Evolutionary conservation across 1,140 invertebrate genomes (phyloP).

Genomic region (Aricia agestis): DNA sequence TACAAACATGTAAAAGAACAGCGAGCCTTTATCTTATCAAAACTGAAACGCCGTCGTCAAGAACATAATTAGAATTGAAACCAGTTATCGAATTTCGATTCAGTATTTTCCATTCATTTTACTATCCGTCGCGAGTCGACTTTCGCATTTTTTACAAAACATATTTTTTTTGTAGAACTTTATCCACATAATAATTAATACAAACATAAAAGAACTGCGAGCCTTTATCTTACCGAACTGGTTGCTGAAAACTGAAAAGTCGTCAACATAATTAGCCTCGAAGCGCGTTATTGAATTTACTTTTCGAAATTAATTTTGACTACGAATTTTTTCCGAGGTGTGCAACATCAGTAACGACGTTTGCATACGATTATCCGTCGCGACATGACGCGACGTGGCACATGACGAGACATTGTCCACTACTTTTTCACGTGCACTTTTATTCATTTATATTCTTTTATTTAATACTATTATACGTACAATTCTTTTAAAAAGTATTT

Average conservation of each 20-base stretch:
- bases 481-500: no score
- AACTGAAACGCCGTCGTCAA: no score
- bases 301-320: slow-evolving; percentile 14
- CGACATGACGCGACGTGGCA: neutral
- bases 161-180: no score
- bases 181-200: no score
- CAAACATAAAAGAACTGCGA: no score
- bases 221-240: neutral
- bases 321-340: neutral
- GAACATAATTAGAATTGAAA: no score
- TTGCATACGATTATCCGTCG: neutral
- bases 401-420: slow-evolving; percentile 6
- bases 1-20: no score
- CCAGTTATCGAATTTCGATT: no score
- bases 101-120: no score
- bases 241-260: neutral
- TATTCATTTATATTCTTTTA: neutral
- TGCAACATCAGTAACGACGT: slow-evolving; percentile 1
- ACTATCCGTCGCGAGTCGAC: no score
- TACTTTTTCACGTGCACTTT: neutral
- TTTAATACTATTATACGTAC: neutral
- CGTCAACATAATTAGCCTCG: slow-evolving; percentile 3
- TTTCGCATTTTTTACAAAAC: no score
- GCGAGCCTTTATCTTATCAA: no score
- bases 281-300: slow-evolving; percentile 16